These are phyloP conservation scores for Hepsetus odoe DNA, from an alignment of 2,113 vertebrate genomes.

Conservation along the genomic window DNA sequence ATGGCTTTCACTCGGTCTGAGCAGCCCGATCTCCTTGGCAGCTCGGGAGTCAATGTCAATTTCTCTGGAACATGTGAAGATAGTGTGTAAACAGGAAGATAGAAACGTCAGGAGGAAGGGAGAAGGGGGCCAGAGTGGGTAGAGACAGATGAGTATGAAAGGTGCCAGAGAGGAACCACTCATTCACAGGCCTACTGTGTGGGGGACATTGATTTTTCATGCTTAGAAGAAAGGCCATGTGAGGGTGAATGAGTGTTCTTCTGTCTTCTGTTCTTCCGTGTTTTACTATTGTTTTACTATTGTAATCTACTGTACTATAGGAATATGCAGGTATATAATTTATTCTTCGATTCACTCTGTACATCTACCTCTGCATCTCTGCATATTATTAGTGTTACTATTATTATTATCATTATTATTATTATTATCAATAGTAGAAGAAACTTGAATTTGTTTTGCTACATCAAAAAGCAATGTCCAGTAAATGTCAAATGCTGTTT, in stretches of 20 bases:
- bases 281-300: background rate
- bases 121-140: too few species aligned
- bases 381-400: too few species aligned
- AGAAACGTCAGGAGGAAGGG: background rate
- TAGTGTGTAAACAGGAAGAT: conserved; percentile 3
- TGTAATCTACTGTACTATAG: background rate
- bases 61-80: conserved; percentile 79
- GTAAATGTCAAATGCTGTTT: too few species aligned
- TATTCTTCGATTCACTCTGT: too few species aligned
- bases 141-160: conserved; percentile 32
- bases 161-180: conserved; percentile 37
- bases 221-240: conserved; percentile 29
- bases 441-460: too few species aligned
- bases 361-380: too few species aligned
- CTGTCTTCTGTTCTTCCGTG: conserved; percentile 5
- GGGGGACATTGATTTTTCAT: conserved; percentile 50
- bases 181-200: conserved; percentile 34
- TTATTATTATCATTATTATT: too few species aligned
- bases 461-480: too few species aligned
- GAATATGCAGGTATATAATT: too few species aligned
- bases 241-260: conserved; percentile 10
- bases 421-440: too few species aligned
- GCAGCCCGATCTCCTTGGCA: conserved; percentile 79
- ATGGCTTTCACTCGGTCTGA: conserved; percentile 80
- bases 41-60: conserved; percentile 77